Conservation (phyloP, 2,888 invertebrate genomes). For the Xylota sylvarum region DNA sequence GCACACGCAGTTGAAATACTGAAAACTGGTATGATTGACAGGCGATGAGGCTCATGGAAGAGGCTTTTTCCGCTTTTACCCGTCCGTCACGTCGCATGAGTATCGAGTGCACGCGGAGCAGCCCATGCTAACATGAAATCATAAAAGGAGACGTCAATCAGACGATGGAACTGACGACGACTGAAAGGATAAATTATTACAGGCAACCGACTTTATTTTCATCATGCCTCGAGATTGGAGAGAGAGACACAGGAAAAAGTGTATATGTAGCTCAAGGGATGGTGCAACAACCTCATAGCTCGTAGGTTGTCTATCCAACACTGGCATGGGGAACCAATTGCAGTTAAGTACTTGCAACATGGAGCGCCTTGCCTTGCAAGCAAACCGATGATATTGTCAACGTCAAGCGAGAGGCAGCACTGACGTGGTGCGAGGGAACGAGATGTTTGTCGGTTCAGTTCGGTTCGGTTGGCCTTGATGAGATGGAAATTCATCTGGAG, state of each 20-base stretch:
- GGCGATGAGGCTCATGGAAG: slow-evolving; percentile 53
- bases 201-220: slow-evolving; percentile 43
- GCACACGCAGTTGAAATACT: slow-evolving; percentile 29
- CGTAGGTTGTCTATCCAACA: slow-evolving; percentile 13
- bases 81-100: too few relatives aligned
- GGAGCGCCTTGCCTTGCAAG: slow-evolving; percentile 16
- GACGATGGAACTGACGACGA: slow-evolving; percentile 64
- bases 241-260: too few relatives aligned
- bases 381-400: slow-evolving; percentile 76
- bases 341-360: slow-evolving; percentile 54
- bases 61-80: not conserved
- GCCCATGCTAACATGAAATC: slow-evolving; percentile 64
- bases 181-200: slow-evolving; percentile 74
- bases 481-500: slow-evolving; percentile 55
- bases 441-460: slow-evolving; percentile 17
- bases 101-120: slow-evolving; percentile 32
- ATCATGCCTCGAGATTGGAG: too few relatives aligned
- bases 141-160: slow-evolving; percentile 77
- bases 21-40: slow-evolving; percentile 50
- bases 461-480: slow-evolving; percentile 64
- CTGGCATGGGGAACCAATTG: slow-evolving; percentile 63
- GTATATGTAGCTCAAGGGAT: slow-evolving; percentile 1
- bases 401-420: slow-evolving; percentile 57
- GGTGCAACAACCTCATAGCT: slow-evolving; percentile 68
- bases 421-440: slow-evolving; percentile 30